Evolutionary conservation across 2,888 invertebrate genomes (phyloP).

Genomic region (Drosophila mercatorum): DNA sequence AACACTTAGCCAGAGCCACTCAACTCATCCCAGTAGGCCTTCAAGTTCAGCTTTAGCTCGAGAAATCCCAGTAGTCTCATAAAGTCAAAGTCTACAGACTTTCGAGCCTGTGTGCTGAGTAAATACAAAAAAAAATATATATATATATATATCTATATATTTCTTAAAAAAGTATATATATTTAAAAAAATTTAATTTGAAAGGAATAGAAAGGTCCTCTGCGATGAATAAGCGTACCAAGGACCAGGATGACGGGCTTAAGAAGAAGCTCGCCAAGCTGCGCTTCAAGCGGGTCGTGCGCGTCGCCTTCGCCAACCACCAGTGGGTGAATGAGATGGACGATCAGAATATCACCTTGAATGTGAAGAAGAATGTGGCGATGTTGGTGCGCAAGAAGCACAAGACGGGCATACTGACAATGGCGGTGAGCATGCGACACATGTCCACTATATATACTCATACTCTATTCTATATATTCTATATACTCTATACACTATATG

Average conservation of each 20-base stretch:
- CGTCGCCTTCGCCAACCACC: slow-evolving; percentile 39
- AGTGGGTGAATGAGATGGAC: slow-evolving; percentile 55
- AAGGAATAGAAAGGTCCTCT: too few species aligned
- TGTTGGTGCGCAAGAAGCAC: slow-evolving; percentile 60
- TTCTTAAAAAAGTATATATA: too few species aligned
- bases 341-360: slow-evolving; percentile 52
- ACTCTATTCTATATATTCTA: neutral
- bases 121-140: neutral
- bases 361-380: slow-evolving; percentile 64
- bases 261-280: slow-evolving; percentile 30
- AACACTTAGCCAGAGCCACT: too few species aligned
- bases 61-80: neutral
- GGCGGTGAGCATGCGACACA: slow-evolving; percentile 43
- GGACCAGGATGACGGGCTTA: slow-evolving; percentile 27
- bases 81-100: neutral
- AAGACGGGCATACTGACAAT: slow-evolving; percentile 59
- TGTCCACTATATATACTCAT: neutral
- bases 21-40: too few species aligned
- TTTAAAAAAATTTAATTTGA: too few species aligned
- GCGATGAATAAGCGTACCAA: slow-evolving; percentile 45
- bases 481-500: neutral
- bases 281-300: slow-evolving; percentile 54
- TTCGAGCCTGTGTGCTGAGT: neutral
- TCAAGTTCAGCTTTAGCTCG: neutral
- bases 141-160: neutral